A percentile compares a stretch with the other conserved stretches of the same genome.
Evolutionary conservation across 2,888 invertebrate genomes (phyloP).

Genomic region (Tortricodes alternella): DNA sequence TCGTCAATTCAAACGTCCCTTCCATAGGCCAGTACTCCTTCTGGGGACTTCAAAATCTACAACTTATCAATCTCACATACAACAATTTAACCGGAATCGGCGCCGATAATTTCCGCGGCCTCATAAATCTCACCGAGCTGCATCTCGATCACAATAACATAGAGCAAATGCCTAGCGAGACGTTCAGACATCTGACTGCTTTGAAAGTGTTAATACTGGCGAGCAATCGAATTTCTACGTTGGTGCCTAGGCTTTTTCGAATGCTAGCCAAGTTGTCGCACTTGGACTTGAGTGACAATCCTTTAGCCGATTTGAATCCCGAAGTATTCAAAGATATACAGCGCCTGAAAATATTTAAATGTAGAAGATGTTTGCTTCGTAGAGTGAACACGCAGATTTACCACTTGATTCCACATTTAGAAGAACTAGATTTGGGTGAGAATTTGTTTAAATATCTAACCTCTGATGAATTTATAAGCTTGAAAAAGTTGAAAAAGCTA

Average conservation of each 20-base stretch:
- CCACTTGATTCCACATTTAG: slow-evolving; percentile 87
- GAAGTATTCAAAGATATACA: slow-evolving; percentile 91
- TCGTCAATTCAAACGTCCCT: slow-evolving; percentile 88
- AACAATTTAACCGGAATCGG: slow-evolving; percentile 88
- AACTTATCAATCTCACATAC: slow-evolving; percentile 85
- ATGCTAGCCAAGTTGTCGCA: slow-evolving; percentile 87
- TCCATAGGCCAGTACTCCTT: slow-evolving; percentile 91
- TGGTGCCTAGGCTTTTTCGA: slow-evolving; percentile 88
- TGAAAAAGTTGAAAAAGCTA: slow-evolving; percentile 85
- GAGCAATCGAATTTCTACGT: slow-evolving; percentile 85
- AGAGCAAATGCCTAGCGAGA: slow-evolving; percentile 88
- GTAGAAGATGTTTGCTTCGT: slow-evolving; percentile 87
- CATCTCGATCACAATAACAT: slow-evolving; percentile 89
- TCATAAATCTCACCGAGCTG: slow-evolving; percentile 87
- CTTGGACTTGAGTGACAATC: slow-evolving; percentile 90
- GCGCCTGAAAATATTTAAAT: slow-evolving; percentile 87
- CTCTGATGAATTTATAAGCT: slow-evolving; percentile 87
- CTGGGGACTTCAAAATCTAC: slow-evolving; percentile 88
- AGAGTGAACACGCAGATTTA: slow-evolving; percentile 91
- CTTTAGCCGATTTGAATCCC: slow-evolving; percentile 87
- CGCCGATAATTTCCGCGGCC: slow-evolving; percentile 89
- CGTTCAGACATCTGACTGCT: slow-evolving; percentile 88
- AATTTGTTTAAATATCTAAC: slow-evolving; percentile 90
- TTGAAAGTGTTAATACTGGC: slow-evolving; percentile 86
- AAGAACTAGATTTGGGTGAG: slow-evolving; percentile 89